Evolutionary conservation across 1,140 invertebrate genomes (phyloP).

Genomic region (Monochamus saltuarius): DNA sequence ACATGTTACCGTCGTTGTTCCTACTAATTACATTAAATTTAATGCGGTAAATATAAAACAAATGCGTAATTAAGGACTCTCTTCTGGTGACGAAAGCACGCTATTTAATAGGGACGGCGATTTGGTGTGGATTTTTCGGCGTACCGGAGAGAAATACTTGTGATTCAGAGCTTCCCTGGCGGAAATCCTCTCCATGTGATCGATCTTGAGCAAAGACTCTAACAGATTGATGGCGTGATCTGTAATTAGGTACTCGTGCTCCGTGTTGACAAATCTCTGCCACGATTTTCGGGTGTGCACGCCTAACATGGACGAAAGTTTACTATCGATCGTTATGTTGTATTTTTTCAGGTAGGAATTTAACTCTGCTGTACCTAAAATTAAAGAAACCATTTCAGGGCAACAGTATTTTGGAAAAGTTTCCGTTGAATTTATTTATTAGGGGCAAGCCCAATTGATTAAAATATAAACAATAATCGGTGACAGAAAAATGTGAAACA

Average conservation of each 20-base stretch:
- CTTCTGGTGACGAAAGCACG: no score
- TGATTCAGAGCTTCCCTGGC: conserved; percentile 99
- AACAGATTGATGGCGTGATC: conserved; percentile 97
- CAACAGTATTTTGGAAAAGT: neutral
- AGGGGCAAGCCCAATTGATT: no score
- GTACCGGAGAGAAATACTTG: conserved; percentile 76
- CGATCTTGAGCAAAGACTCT: conserved; percentile 96
- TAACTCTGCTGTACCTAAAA: conserved; percentile 81
- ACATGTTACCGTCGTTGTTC: no score
- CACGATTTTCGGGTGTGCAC: conserved; percentile 98
- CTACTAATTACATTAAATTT: no score
- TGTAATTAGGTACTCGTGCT: conserved; percentile 97
- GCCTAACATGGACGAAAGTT: conserved; percentile 96
- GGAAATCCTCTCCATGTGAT: conserved; percentile 97
- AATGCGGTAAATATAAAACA: no score
- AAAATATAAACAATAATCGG: no score
- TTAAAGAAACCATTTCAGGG: neutral
- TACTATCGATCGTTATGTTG: conserved; percentile 95
- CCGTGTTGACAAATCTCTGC: conserved; percentile 98
- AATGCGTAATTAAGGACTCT: no score
- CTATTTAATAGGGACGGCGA: neutral
- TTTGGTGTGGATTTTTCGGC: conserved; percentile 12
- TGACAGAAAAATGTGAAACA: no score
- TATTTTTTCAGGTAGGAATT: conserved; percentile 99
- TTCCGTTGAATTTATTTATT: no score